A percentile compares a stretch with the other conserved stretches of the same genome.
Evolutionary conservation across 2,888 invertebrate genomes (phyloP).

Genomic region (Mythimna ferrago): DNA sequence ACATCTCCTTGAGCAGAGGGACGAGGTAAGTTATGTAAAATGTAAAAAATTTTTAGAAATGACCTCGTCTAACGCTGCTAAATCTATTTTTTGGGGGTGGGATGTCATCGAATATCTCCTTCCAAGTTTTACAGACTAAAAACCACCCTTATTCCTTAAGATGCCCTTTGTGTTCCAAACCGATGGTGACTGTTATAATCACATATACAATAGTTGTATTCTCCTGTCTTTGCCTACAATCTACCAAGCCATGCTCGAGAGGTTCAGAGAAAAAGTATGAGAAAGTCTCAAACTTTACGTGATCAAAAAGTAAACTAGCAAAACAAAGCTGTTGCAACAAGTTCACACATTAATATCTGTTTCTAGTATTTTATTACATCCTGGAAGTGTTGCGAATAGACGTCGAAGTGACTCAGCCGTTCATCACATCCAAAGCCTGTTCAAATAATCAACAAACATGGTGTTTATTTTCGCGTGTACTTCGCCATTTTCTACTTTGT

Average conservation of each 20-base stretch:
- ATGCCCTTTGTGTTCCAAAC: no score
- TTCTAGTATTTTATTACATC: slow-evolving; percentile 51
- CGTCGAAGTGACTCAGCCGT: slow-evolving; percentile 22
- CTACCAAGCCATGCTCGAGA: slow-evolving; percentile 2
- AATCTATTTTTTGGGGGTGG: background rate
- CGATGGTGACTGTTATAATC: no score
- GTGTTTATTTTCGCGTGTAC: slow-evolving; percentile 62
- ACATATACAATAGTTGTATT: background rate
- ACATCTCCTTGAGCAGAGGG: background rate
- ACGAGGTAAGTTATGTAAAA: background rate
- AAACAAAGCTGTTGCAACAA: slow-evolving; percentile 23
- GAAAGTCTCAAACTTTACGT: slow-evolving; percentile 44
- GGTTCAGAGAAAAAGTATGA: slow-evolving; percentile 46
- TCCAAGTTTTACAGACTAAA: no score
- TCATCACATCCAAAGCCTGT: slow-evolving; percentile 46
- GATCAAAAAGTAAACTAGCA: slow-evolving; percentile 19
- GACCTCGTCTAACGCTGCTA: no score
- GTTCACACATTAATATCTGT: slow-evolving; percentile 57
- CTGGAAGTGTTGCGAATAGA: slow-evolving; percentile 36
- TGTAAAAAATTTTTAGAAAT: background rate
- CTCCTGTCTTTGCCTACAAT: background rate
- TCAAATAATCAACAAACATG: slow-evolving; percentile 50
- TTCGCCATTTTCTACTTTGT: slow-evolving; percentile 63
- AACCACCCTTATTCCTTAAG: no score
- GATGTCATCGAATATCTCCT: no score